Evolutionary conservation across 2,888 invertebrate species (phyloP).

Genomic region (Andrena trimmerana): DNA sequence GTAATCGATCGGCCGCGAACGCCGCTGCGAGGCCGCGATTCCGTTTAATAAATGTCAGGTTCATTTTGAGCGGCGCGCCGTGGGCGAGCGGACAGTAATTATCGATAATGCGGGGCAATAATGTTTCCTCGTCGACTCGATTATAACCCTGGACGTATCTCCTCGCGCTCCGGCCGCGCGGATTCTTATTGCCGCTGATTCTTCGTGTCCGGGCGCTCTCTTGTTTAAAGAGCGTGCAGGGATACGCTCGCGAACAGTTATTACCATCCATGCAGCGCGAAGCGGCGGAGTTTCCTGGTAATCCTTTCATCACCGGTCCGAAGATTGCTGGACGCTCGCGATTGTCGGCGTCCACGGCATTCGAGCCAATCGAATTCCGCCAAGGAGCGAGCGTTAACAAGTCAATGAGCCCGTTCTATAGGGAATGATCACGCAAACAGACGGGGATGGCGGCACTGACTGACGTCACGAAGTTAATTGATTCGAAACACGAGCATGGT

Average conservation of each 20-base stretch:
- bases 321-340: neutral
- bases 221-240: no score
- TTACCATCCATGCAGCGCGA: no score
- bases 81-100: conserved; percentile 66
- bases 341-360: neutral
- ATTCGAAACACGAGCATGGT: conserved; percentile 64
- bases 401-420: conserved; percentile 51
- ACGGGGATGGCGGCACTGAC: conserved; percentile 38
- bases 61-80: conserved; percentile 66
- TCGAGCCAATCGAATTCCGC: conserved; percentile 43
- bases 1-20: conserved; percentile 71
- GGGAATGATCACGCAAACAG: conserved; percentile 55
- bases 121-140: conserved; percentile 52
- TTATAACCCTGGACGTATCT: conserved; percentile 1
- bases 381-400: conserved; percentile 53
- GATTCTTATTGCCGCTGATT: no score
- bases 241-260: no score
- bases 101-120: conserved; percentile 64
- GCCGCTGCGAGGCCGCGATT: conserved; percentile 59
- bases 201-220: no score
- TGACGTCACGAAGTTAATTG: conserved; percentile 63
- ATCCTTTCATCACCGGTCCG: neutral
- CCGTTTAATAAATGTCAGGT: conserved; percentile 73
- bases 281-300: neutral
- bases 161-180: no score